Evolutionary conservation across 64 coral and sea anemone genomes (phyloP), one percentile per base, ranked within the genome.

Genomic region (Pocillopora verrucosa): DNA sequence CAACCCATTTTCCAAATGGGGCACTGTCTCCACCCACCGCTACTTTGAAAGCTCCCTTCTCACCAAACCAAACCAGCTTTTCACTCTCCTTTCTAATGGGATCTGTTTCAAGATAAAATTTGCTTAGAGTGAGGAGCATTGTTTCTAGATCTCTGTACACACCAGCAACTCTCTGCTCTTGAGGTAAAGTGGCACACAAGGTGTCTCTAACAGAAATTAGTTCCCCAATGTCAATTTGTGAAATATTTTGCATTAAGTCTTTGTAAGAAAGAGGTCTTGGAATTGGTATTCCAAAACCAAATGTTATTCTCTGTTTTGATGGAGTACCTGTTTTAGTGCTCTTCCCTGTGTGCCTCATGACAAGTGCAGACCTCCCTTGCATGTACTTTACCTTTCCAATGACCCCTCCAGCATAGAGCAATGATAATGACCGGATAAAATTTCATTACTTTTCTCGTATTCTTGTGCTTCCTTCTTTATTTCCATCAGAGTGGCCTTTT

Each of bases 381-480:
- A 76, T 5, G 56, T 93, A 93, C 51, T 93, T 93, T 11, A 77
- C 57, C 67, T 93, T 93, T 6, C 91, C 91, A 75, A 93, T 88
- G 9, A 93, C 61, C 37, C 91, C 78, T 59, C 91, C 91, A 57
- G 85, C 91, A 93, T 89, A 93, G 12, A 93, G 64, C 20, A 93
- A 64, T 26, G 68, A 82, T 38, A 93, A 51, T 75, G 91, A 93
- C 14, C 91, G 17, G 60, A 93, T 76, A 67, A 93, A 93, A 80
- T 93, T 93, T 83, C 86, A 41, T 88, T 56, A 76, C 85, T 93
- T 56, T 87, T 87, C 38, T 92, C 91, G 88, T 87, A 92, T 25
- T 74, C 84, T 62, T 92, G 78, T 73, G 79, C 67, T 25, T 92
- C 61, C 3, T 20, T 7, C 87, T 92, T 92, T 45, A 92, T 38